phyloP scores from a whole-genome alignment of 2,113 vertebrate species.

The Bubo blakistoni region DNA sequence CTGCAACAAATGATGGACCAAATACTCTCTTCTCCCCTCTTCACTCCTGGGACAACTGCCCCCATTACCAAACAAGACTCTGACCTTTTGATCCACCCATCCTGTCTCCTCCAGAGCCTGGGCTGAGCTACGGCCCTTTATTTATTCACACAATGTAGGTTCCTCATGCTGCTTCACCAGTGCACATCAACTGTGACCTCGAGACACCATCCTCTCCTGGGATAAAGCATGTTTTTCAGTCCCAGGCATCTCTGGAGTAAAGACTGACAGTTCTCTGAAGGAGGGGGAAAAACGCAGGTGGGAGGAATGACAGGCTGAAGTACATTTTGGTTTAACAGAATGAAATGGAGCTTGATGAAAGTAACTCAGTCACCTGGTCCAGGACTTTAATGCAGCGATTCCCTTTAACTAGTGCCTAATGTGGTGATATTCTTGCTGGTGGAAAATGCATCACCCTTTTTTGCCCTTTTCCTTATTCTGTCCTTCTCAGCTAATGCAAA shows the following conservation, averaged over 20 bases:
- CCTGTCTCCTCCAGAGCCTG: not conserved
- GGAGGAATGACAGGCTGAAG: constrained; percentile 26
- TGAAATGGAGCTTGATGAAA: not conserved
- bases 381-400: not conserved
- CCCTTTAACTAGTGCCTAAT: not conserved
- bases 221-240: constrained; percentile 43
- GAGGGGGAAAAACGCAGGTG: not conserved
- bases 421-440: not conserved
- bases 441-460: not conserved
- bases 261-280: constrained; percentile 53
- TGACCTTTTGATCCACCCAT: not conserved
- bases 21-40: not conserved
- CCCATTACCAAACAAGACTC: constrained; percentile 35
- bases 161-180: constrained; percentile 47
- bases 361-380: not conserved
- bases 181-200: constrained; percentile 59
- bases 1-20: constrained; percentile 24
- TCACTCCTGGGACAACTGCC: constrained; percentile 22
- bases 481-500: not conserved
- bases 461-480: not conserved
- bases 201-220: constrained; percentile 59
- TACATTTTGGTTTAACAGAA: not conserved
- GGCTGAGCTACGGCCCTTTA: not conserved
- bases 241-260: constrained; percentile 43
- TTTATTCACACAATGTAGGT: constrained; percentile 57